Percentiles rank a stretch among this genome's conserved stretches.
Conservation (phyloP, 2,113 vertebrate genomes). For the Eubucco bourcierii region DNA sequence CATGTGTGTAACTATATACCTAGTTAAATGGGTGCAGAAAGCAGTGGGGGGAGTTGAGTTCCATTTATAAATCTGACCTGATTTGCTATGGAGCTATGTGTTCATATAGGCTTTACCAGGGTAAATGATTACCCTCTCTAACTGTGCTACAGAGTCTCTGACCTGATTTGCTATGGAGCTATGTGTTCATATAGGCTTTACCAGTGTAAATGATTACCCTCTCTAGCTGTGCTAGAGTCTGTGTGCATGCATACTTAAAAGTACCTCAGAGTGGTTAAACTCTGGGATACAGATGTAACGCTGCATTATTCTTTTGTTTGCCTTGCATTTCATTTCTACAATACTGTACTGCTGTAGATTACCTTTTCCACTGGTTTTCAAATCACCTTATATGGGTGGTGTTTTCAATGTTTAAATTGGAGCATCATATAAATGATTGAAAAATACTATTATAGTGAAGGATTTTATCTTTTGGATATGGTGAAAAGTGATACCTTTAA, state of each 20-base stretch:
- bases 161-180: neutral
- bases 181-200: neutral
- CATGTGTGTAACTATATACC: neutral
- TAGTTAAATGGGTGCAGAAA: neutral
- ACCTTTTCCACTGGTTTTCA: neutral
- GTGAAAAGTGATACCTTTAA: neutral
- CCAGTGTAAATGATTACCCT: neutral
- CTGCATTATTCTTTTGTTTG: neutral
- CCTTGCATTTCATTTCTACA: neutral
- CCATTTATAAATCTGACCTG: neutral
- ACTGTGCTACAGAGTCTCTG: neutral
- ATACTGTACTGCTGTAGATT: neutral
- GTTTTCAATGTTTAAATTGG: neutral
- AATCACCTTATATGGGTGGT: neutral
- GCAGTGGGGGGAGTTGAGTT: neutral
- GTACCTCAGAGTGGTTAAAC: neutral
- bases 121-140: neutral
- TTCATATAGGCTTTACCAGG: neutral
- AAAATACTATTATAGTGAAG: neutral
- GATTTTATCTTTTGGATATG: neutral
- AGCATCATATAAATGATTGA: neutral
- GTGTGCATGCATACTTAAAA: neutral
- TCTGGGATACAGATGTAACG: neutral
- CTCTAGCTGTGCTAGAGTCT: neutral
- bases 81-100: neutral